Base-by-base conservation (phyloP, 2,888 invertebrate genomes). In the Nomada fucata region DNA sequence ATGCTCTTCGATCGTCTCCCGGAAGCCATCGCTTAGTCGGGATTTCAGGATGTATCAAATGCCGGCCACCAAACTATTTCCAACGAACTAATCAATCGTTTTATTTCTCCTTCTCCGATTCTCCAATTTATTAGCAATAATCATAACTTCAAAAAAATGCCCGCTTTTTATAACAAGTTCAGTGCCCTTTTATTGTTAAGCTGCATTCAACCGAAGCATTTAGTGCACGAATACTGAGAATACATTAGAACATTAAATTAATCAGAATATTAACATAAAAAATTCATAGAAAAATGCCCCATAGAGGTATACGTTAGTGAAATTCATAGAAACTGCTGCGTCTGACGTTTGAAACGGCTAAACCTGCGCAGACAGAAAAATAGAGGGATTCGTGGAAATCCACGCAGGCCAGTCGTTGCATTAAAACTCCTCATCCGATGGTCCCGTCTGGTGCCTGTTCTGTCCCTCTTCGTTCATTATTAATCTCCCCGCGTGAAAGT, bases 401-500 rank as follows among this genome's bases (percentile, higher is more conserved):
- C 47, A 53, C n/a, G 74, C 64, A 68, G 86, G 79, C 85, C 55
- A 4, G 82, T 81, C 87, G 80, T 81, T 83, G 88, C 83, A 89
- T 90, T 90, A 90, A 91, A 91, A 90, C 83, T 91, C 79, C 73
- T 70, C 65, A 78, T 72, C 79, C 65, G 57, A 67, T 78, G 53
- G 68, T 65, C 55, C 72, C 74, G 29, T 60, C 74, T 52, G 59
- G 68, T 63, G 44, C 68, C 60, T 63, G 59, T 64, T 60, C 77
- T 23, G 57, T 69, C 63, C 68, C 70, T 70, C 50, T 65, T 50
- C 78, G 61, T 82, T 72, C 87, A 90, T 89, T 90, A 91, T 91
- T 91, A 91, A 91, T 91, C 91, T 90, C 86, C 80, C 61, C 84
- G 87, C 61, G 88, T 78, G 88, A 91, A 91, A 91, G 90, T 91